phyloP scores from a whole-genome alignment of 2,888 invertebrate species.

The Onthophagus sagittarius region DNA sequence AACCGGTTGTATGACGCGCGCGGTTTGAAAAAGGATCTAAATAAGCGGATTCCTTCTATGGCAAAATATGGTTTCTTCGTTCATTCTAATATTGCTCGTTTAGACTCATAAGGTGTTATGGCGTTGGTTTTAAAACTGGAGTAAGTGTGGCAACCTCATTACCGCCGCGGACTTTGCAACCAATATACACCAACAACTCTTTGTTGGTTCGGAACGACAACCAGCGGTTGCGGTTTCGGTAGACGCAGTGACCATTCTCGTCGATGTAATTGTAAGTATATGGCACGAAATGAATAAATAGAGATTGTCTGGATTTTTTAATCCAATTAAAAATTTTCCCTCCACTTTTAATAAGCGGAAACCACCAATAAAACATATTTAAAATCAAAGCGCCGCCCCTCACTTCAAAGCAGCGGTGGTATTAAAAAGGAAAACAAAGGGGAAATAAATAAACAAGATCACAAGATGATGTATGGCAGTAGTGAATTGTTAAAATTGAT shows the following conservation, averaged over 20 bases:
- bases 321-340: no score
- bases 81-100: not conserved
- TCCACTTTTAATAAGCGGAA: no score
- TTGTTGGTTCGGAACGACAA: no score
- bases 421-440: not conserved
- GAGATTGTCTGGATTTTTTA: no score
- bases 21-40: not conserved
- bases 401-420: not conserved
- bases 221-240: no score
- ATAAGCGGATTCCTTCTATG: not conserved
- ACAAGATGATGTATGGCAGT: conserved; percentile 11
- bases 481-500: conserved; percentile 23
- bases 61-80: not conserved
- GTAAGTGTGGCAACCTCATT: not conserved
- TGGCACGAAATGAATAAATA: no score
- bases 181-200: no score
- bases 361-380: no score
- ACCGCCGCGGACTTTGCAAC: not conserved
- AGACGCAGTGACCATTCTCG: no score
- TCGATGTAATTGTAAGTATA: no score
- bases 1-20: not conserved
- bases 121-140: not conserved
- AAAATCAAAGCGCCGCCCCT: no score
- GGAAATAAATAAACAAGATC: not conserved
- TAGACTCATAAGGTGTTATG: not conserved